These are phyloP conservation scores for Batillaria attramentaria DNA, from an alignment of 1,140 invertebrate species.

Conservation along the genomic window DNA sequence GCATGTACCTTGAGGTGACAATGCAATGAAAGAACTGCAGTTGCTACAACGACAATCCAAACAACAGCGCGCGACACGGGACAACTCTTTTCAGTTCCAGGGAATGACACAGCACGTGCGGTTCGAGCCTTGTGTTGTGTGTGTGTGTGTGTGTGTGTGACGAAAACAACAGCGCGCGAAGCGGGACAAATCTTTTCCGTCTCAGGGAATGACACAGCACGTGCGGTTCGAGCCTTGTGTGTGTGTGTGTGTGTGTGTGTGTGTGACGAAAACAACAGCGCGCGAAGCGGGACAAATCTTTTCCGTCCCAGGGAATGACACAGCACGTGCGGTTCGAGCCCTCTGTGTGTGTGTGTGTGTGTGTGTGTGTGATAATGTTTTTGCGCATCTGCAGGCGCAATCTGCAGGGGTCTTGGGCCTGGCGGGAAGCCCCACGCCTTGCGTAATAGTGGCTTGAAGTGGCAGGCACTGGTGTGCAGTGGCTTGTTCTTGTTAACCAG, in stretches of 20 bases:
- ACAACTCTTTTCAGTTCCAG: no score
- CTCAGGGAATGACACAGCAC: background rate
- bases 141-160: no score
- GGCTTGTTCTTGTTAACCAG: no score
- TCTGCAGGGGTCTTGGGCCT: background rate
- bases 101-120: no score
- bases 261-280: no score
- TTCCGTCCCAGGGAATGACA: no score
- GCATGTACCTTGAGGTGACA: no score
- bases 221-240: background rate
- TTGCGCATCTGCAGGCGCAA: background rate
- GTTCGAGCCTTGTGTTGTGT: no score
- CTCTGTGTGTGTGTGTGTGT: conserved; percentile 8
- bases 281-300: no score
- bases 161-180: background rate
- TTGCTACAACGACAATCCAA: no score
- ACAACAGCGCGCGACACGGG: no score
- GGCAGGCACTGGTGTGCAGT: background rate
- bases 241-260: background rate
- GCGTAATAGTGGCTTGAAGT: background rate
- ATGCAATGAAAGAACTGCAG: no score
- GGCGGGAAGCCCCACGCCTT: background rate
- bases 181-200: background rate
- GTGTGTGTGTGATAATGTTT: background rate
- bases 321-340: background rate